Conservation (phyloP, 2,797 vertebrate species). For the Odontamblyopus lacepedii region DNA sequence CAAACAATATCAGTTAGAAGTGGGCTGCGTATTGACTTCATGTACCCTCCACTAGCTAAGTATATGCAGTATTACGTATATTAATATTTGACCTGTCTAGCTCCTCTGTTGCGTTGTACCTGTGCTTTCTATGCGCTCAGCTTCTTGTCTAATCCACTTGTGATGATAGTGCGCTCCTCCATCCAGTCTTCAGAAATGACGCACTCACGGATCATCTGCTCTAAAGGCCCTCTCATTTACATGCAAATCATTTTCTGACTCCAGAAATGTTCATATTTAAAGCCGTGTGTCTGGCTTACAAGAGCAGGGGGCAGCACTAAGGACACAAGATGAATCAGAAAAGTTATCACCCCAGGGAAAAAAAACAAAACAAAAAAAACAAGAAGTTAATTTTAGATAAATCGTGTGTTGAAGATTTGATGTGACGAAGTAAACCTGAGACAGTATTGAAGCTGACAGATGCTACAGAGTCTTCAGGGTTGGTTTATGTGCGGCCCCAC, state of each 20-base stretch:
- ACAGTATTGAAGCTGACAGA: background rate
- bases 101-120: background rate
- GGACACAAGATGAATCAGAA: background rate
- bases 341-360: background rate
- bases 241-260: constrained; percentile 39
- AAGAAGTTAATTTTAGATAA: background rate
- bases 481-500: background rate
- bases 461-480: background rate
- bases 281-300: background rate
- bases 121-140: background rate
- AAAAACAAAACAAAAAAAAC: background rate
- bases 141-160: constrained; percentile 10
- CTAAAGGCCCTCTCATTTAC: constrained; percentile 35
- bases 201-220: constrained; percentile 1
- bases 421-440: background rate
- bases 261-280: constrained; percentile 5
- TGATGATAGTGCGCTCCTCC: background rate
- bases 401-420: constrained; percentile 1
- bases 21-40: no score
- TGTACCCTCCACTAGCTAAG: no score
- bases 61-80: background rate
- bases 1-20: no score
- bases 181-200: constrained; percentile 1
- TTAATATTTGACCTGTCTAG: background rate
- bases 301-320: background rate